phyloP scores from a whole-genome alignment of 2,797 vertebrate genomes.

The Halcyon badia region DNA sequence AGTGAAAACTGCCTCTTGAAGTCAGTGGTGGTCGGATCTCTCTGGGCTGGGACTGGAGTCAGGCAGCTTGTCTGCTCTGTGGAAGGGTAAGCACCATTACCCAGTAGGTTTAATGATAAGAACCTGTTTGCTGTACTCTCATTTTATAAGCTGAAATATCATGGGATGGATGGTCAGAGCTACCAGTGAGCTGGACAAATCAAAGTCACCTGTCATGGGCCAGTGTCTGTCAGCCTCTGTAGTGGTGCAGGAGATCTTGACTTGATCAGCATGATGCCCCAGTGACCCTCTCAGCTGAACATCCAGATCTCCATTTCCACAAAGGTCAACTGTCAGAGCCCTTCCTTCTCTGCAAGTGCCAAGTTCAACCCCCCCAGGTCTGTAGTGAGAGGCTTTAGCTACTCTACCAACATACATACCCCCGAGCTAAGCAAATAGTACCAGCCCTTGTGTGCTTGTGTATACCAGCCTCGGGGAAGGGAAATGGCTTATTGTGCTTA shows the following conservation, averaged over 20 bases:
- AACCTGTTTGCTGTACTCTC: not conserved
- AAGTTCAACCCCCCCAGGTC: not conserved
- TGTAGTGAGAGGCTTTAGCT: not conserved
- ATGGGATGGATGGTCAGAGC: not conserved
- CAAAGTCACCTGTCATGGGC: not conserved
- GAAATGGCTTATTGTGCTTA: conserved; percentile 47
- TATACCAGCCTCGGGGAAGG: not conserved
- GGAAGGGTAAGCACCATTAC: not conserved
- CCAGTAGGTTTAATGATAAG: not conserved
- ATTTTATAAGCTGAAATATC: not conserved
- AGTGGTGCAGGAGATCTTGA: not conserved
- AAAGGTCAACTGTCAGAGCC: not conserved
- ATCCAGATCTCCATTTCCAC: not conserved
- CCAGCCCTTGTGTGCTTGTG: conserved; percentile 1
- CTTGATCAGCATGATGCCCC: not conserved
- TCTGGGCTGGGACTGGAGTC: not conserved
- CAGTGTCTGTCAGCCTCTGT: not conserved
- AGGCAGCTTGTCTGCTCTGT: not conserved
- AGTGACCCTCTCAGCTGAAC: not conserved
- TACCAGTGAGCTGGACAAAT: not conserved
- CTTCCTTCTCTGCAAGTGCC: not conserved
- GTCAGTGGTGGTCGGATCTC: not conserved
- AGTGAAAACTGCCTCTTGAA: not conserved
- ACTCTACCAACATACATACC: not conserved
- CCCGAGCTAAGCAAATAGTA: not conserved